Percentiles rank a stretch among this genome's conserved stretches.
phyloP scores from a whole-genome alignment of 2,888 invertebrate species.

The Teleiodes luculella region DNA sequence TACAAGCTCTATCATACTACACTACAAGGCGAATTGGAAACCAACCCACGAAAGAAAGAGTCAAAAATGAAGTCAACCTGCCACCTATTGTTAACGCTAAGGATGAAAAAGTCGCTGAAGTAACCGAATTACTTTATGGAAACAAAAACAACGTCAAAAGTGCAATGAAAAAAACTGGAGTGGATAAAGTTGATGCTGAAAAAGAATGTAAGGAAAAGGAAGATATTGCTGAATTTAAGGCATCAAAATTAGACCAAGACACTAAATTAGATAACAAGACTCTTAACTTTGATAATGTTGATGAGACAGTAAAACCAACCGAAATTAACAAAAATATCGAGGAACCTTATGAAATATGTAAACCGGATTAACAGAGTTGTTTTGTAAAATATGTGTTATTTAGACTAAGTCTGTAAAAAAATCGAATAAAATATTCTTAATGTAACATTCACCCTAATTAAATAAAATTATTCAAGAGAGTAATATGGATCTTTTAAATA shows the following conservation, averaged over 20 bases:
- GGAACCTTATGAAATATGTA: constrained; percentile 3
- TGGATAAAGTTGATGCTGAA: no score
- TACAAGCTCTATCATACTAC: constrained; percentile 58
- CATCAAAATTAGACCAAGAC: background rate
- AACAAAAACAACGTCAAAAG: background rate
- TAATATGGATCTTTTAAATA: no score
- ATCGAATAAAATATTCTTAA: background rate
- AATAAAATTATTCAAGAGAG: no score
- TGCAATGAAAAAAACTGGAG: no score
- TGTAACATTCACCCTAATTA: no score
- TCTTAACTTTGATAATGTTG: background rate
- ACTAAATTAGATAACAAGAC: no score
- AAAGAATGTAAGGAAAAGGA: no score
- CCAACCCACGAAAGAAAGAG: background rate
- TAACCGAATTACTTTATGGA: background rate
- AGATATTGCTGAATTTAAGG: background rate
- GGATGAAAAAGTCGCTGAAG: constrained; percentile 5
- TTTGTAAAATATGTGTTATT: background rate
- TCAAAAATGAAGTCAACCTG: background rate
- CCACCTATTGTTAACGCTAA: background rate
- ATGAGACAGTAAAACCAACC: background rate
- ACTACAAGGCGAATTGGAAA: constrained; percentile 42
- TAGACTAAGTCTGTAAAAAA: background rate
- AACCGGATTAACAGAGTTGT: background rate
- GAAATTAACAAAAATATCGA: background rate